phyloP scores from a whole-genome alignment of 1,140 invertebrate genomes.

The Lepidostoma basale region DNA sequence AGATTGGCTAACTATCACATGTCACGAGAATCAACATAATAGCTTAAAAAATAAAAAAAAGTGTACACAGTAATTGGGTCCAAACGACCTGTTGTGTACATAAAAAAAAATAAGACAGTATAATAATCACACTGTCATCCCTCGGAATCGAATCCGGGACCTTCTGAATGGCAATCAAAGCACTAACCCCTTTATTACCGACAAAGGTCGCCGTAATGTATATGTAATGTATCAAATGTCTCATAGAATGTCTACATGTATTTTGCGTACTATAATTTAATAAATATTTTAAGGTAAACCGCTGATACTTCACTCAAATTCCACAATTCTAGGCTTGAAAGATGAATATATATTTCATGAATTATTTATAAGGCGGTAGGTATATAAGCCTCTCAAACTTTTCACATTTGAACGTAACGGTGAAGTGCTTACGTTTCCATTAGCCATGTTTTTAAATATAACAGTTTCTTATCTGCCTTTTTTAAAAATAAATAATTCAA shows the following conservation, averaged over 20 bases:
- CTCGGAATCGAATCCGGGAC: too few species aligned
- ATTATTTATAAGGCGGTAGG: constrained; percentile 8
- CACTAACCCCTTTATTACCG: too few species aligned
- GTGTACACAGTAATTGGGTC: too few species aligned
- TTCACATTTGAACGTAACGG: constrained; percentile 3
- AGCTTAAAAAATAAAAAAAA: too few species aligned
- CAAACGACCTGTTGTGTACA: too few species aligned
- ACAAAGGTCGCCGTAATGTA: not conserved
- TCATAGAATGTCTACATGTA: not conserved
- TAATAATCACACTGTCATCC: too few species aligned
- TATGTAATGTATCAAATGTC: not conserved
- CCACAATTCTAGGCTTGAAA: not conserved
- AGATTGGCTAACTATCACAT: too few species aligned
- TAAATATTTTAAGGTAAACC: not conserved
- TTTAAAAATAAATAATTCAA: too few species aligned
- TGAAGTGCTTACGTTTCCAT: not conserved
- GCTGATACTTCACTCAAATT: not conserved
- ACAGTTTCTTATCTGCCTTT: too few species aligned
- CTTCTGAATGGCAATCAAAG: too few species aligned
- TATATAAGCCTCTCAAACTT: constrained; percentile 1
- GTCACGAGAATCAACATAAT: too few species aligned
- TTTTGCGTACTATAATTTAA: not conserved
- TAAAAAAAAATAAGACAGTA: too few species aligned
- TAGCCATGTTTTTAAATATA: not conserved
- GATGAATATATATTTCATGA: not conserved